Base-by-base conservation (phyloP, 2,113 vertebrate species). In the Morone chrysops region DNA sequence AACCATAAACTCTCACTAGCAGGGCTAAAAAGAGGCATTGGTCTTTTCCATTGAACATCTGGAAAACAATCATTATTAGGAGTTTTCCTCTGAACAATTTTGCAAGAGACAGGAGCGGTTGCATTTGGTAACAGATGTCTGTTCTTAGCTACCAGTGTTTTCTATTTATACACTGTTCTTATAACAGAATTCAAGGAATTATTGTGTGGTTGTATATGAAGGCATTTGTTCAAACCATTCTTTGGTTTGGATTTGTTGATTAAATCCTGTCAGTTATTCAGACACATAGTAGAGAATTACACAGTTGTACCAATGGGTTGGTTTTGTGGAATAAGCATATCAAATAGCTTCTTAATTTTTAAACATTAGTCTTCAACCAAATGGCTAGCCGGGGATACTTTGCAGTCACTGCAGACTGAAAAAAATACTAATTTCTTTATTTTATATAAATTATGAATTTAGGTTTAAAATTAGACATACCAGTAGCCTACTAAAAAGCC, bases 1-100 rank as follows among this genome's bases (percentile, higher is more conserved):
- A 75, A 22, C 17, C 54, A 6, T 14, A 17, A 61, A 18, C 53
- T 45, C 38, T 69, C 2, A 57, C 59, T 57, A 16, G 60, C 1
- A 48, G 11, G 31, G 31, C 31, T 31, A 31, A 31, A 31, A 31
- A 31, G 31, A 31, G 31, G 31, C 31, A 31, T 10, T 13, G 20
- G 20, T 22, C 14, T 63, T 43, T 36, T 61, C 38, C 11, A 41
- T 50, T 16, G 7, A 31, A 48, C 20, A 25, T 41, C 20, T 48
- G 6, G 9, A 60, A 17, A 69, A 69, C 12, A 63, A 70, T 18
- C 16, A 67, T 11, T 66, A 45, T 50, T 38, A 66, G 56, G 51
- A 78, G 25, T 20, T 75, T 74, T 70, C 16, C 31, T 70, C 60
- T 59, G 25, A 70, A 73, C 73, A 11, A 17, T 69, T 81, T 65